These are phyloP conservation scores for Ophion obscuratus DNA, from an alignment of 2,888 invertebrate species.

Conservation along the genomic window DNA sequence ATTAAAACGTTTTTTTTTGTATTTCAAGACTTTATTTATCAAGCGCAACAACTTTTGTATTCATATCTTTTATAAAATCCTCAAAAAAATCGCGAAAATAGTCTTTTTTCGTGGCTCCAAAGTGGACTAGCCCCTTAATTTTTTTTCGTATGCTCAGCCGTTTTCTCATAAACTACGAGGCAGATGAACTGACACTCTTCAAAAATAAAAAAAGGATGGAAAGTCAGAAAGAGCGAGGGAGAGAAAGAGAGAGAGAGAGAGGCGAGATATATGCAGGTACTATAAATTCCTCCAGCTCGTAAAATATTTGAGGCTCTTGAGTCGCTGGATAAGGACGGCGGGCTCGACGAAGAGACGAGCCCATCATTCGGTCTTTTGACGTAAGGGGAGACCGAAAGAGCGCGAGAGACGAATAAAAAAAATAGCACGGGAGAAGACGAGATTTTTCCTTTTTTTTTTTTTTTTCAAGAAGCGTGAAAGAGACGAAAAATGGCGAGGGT, in stretches of 20 bases:
- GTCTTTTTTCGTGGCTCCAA: no score
- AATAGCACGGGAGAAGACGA: slow-evolving; percentile 46
- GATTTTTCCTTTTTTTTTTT: slow-evolving; percentile 35
- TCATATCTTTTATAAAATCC: no score
- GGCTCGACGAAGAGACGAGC: slow-evolving; percentile 23
- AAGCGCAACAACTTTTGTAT: no score
- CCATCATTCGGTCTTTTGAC: slow-evolving; percentile 69
- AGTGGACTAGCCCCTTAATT: no score
- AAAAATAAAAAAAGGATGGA: neutral
- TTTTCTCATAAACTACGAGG: neutral
- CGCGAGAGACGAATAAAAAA: slow-evolving; percentile 59
- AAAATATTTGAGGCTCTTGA: slow-evolving; percentile 60
- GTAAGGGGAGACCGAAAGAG: slow-evolving; percentile 55
- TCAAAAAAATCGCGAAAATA: no score
- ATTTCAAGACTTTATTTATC: no score
- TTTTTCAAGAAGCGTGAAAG: slow-evolving; percentile 35
- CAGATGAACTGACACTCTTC: neutral
- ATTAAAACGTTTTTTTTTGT: no score
- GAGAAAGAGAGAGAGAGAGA: slow-evolving; percentile 7
- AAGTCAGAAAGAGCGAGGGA: slow-evolving; percentile 21
- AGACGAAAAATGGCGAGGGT: slow-evolving; percentile 49
- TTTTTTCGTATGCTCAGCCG: neutral
- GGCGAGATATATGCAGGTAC: slow-evolving; percentile 36
- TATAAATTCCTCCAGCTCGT: slow-evolving; percentile 50
- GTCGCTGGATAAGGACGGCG: slow-evolving; percentile 47